Evolutionary conservation across 2,888 invertebrate species (phyloP).

Genomic region (Halictus quadricinctus): DNA sequence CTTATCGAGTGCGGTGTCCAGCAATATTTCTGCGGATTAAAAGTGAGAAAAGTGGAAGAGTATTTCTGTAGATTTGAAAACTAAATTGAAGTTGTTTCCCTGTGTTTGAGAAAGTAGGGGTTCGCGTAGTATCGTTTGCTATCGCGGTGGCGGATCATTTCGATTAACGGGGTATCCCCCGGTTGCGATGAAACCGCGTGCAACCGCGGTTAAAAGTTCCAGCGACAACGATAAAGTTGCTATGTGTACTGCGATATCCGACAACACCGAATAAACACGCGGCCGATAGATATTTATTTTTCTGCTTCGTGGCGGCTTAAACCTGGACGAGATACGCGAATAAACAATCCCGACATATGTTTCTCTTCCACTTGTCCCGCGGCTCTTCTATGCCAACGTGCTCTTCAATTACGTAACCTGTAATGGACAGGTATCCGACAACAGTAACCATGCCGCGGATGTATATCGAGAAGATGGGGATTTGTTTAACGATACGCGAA

Average conservation of each 20-base stretch:
- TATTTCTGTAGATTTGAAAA: neutral
- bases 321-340: slow-evolving; percentile 65
- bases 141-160: slow-evolving; percentile 2
- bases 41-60: neutral
- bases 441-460: neutral
- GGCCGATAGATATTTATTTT: slow-evolving; percentile 68
- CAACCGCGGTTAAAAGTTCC: slow-evolving; percentile 30
- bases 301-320: slow-evolving; percentile 59
- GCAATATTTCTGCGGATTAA: neutral
- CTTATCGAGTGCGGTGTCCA: neutral
- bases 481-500: slow-evolving; percentile 4
- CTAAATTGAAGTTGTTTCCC: neutral
- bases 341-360: slow-evolving; percentile 70
- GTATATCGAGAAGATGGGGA: neutral
- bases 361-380: slow-evolving; percentile 61
- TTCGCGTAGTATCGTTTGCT: neutral
- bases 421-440: slow-evolving; percentile 13
- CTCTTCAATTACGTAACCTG: slow-evolving; percentile 48
- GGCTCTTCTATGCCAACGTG: slow-evolving; percentile 43
- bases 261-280: slow-evolving; percentile 67
- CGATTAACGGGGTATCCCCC: slow-evolving; percentile 8
- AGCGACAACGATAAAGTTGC: slow-evolving; percentile 68
- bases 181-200: slow-evolving; percentile 28
- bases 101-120: neutral
- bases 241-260: slow-evolving; percentile 73